phyloP scores from a whole-genome alignment of 37 sponge, comb jelly and placozoan genomes.

The Crambe crambe region DNA sequence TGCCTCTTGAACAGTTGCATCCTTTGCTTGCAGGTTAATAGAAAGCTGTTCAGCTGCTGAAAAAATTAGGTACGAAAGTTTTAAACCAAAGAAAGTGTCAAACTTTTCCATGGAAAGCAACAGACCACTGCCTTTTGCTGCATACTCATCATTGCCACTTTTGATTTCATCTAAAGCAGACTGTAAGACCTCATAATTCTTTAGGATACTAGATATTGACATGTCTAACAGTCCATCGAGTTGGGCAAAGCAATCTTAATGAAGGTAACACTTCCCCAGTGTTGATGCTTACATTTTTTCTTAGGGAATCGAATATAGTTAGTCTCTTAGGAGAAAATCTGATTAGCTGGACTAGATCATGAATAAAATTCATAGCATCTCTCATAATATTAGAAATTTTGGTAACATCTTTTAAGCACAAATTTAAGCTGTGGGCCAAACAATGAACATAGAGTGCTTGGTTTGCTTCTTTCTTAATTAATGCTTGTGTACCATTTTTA shows the following conservation, averaged over 20 bases:
- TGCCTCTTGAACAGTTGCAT: slow-evolving; percentile 23
- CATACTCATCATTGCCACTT: slow-evolving; percentile 40
- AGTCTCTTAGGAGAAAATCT: slow-evolving; percentile 30
- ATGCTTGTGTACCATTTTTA: slow-evolving; percentile 26
- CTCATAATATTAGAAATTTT: slow-evolving; percentile 20
- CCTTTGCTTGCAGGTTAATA: slow-evolving; percentile 30
- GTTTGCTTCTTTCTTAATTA: neutral
- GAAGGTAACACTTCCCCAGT: slow-evolving; percentile 20
- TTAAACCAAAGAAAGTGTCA: slow-evolving; percentile 60
- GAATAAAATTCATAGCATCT: slow-evolving; percentile 46
- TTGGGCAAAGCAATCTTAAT: slow-evolving; percentile 45
- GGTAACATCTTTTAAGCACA: slow-evolving; percentile 43
- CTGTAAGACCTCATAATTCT: slow-evolving; percentile 38
- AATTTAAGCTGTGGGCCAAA: slow-evolving; percentile 51
- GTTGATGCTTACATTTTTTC: slow-evolving; percentile 9
- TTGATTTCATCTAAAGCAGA: slow-evolving; percentile 37
- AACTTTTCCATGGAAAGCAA: slow-evolving; percentile 43
- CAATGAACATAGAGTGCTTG: slow-evolving; percentile 59
- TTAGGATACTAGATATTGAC: slow-evolving; percentile 36
- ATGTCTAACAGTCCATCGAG: slow-evolving; percentile 54
- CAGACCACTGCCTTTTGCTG: slow-evolving; percentile 31
- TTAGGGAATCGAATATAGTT: slow-evolving; percentile 12
- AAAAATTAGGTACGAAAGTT: slow-evolving; percentile 34
- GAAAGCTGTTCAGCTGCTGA: no score
- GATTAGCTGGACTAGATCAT: slow-evolving; percentile 33